These are phyloP conservation scores for Drosophila antonietae DNA, from an alignment of 2,888 invertebrate genomes.

Conservation along the genomic window DNA sequence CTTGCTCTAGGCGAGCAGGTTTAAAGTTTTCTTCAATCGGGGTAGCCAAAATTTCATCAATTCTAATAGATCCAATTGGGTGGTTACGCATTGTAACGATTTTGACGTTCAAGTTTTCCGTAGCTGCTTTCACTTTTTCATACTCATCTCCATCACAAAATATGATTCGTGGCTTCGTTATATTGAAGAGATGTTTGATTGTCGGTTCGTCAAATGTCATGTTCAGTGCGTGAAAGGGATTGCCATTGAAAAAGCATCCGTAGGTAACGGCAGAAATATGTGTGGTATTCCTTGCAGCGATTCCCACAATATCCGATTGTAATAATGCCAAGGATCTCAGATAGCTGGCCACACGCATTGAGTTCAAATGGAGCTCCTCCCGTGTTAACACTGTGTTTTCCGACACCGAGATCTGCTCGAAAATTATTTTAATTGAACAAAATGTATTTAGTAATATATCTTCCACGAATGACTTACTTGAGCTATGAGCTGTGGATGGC, in stretches of 20 bases:
- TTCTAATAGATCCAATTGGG: conserved; percentile 30
- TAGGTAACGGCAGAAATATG: conserved; percentile 67
- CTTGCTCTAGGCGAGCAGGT: conserved; percentile 65
- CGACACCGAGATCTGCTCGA: conserved; percentile 65
- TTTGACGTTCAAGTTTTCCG: conserved; percentile 26
- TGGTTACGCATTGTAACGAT: conserved; percentile 68
- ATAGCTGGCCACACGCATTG: conserved; percentile 66
- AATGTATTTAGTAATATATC: neutral
- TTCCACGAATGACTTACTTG: conserved; percentile 20
- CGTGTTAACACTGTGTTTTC: conserved; percentile 58
- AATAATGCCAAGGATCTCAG: conserved; percentile 54
- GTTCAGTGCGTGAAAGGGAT: conserved; percentile 69
- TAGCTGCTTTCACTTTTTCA: conserved; percentile 48
- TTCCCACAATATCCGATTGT: conserved; percentile 72
- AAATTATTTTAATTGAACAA: neutral
- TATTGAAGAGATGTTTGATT: conserved; percentile 47
- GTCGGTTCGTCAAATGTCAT: conserved; percentile 48
- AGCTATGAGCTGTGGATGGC: conserved; percentile 51
- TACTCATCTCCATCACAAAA: conserved; percentile 72
- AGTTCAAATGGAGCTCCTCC: conserved; percentile 53
- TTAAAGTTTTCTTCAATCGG: conserved; percentile 41
- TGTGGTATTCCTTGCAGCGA: conserved; percentile 70
- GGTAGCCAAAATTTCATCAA: conserved; percentile 46
- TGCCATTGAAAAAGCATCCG: conserved; percentile 74
- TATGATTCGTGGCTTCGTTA: conserved; percentile 67